phyloP scores from a whole-genome alignment of 2,888 invertebrate genomes.

The Eristalis intricaria region DNA sequence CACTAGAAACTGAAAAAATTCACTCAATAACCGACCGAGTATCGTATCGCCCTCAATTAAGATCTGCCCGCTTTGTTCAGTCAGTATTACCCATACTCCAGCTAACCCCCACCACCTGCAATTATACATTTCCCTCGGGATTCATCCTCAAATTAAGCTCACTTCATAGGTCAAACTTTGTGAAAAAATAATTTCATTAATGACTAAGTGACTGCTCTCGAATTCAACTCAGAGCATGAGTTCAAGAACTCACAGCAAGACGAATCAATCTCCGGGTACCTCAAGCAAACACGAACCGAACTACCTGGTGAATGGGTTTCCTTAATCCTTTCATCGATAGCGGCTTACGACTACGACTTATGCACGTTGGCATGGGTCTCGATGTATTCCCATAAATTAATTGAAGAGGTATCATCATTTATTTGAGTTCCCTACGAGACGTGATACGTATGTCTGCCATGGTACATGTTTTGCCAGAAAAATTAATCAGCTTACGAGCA shows the following conservation, averaged over 20 bases:
- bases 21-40: too few relatives aligned
- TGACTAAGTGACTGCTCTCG: neutral
- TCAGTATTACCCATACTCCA: too few relatives aligned
- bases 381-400: neutral
- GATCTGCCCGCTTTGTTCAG: too few relatives aligned
- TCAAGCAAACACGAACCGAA: neutral
- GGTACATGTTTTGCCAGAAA: neutral
- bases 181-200: neutral
- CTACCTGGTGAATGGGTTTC: neutral
- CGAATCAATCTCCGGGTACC: neutral
- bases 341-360: neutral
- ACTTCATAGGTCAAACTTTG: neutral
- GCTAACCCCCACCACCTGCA: too few relatives aligned
- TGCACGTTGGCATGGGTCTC: neutral
- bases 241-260: neutral
- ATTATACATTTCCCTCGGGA: too few relatives aligned
- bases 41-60: too few relatives aligned
- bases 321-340: neutral
- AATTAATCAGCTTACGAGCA: neutral
- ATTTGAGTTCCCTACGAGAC: neutral
- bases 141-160: neutral
- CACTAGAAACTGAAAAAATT: too few relatives aligned
- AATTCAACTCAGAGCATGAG: neutral
- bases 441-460: neutral
- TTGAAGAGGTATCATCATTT: neutral